Base-by-base conservation (phyloP, 2,113 vertebrate genomes). In the Myotis lucifugus region DNA sequence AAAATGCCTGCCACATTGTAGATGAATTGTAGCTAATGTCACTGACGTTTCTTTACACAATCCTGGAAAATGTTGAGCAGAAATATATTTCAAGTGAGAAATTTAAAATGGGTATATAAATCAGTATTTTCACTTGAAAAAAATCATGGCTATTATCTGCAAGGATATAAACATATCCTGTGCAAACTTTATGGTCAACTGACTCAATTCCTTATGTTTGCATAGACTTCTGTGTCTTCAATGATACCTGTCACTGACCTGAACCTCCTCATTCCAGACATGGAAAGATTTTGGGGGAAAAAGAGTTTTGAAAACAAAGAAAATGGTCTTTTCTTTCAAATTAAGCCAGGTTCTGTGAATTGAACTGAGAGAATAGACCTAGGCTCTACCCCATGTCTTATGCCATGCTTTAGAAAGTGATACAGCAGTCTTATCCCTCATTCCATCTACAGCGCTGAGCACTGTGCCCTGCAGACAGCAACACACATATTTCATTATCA, bases 301-400 rank as follows among this genome's bases (percentile, higher is more conserved):
- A 48, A 23, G 48, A 96, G 14, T 42, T 86, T 50, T 59, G 9
- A n/a, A 88, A 95, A 52, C 40, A 92, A 64, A 91, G 46, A 76
- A 76, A 84, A 50, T 4, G 73, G 14, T 54, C 7, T 50, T 87
- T 76, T 25, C 37, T 93, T 90, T 93, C 64, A 37, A 83, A 90
- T 85, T 56, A 56, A 77, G 40, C 7, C 5, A 69, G 46, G 10
- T n/a, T 14, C 27, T 85, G 37, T 66, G 67, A 88, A 34, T 77
- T 90, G 61, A 21, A 87, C 21, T 91, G 95, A 96, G 97, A 96
- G 97, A 98, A 90, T 8, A 93, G 6, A 82, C 66, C 70, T 83
- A 87, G 46, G 18, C 61, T 86, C 64, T 94, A 89, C 74, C 59
- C 56, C 0, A 37, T 42, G 95, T 95, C 17, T 94, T 95, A 91